Conservation (phyloP, 2,797 vertebrate genomes). For the Gambusia yucatana region DNA sequence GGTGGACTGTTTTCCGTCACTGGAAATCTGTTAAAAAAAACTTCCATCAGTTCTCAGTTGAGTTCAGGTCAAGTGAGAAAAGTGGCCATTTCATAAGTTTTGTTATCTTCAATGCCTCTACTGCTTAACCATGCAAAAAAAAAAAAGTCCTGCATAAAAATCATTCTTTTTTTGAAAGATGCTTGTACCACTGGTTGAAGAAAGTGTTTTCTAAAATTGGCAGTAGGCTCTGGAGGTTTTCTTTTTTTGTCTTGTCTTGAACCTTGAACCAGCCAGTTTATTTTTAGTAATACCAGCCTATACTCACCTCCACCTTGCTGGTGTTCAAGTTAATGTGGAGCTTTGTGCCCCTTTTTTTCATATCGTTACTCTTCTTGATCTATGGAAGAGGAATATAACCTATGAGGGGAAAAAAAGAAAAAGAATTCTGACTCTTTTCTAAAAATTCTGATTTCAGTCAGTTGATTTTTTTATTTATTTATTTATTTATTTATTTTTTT, state of each 20-base stretch:
- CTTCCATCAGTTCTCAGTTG: neutral
- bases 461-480: too few species aligned
- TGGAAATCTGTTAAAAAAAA: neutral
- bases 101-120: neutral
- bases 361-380: too few species aligned
- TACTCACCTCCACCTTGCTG: neutral
- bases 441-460: too few species aligned
- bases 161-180: neutral
- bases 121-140: neutral
- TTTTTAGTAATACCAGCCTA: neutral
- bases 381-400: too few species aligned
- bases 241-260: neutral
- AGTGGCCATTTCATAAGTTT: neutral
- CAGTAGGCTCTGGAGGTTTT: neutral
- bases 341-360: neutral
- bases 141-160: neutral
- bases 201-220: neutral
- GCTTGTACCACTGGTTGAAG: neutral
- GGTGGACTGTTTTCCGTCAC: neutral
- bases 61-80: neutral
- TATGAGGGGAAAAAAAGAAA: too few species aligned
- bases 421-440: too few species aligned
- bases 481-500: too few species aligned
- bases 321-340: neutral
- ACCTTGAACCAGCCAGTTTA: neutral